Conservation (phyloP, 2,113 vertebrate species). For the Alaudala cheleensis region DNA sequence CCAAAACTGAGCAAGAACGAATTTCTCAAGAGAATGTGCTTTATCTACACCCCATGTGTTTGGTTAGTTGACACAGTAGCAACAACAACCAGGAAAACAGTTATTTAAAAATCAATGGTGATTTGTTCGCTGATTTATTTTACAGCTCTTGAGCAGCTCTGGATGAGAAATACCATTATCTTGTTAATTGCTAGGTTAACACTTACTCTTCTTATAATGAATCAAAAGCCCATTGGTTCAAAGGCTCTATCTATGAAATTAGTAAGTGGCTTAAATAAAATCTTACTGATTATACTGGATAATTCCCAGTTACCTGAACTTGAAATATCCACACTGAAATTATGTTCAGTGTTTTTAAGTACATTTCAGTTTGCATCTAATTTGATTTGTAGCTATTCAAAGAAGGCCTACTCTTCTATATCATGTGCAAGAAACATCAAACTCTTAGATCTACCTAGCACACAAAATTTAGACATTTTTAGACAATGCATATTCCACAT, state of each 20-base stretch:
- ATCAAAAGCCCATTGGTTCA: background rate
- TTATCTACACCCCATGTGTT: background rate
- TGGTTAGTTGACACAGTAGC: background rate
- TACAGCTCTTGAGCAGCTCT: background rate
- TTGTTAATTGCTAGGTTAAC: conserved; percentile 41
- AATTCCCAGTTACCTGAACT: conserved; percentile 1
- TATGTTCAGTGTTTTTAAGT: background rate
- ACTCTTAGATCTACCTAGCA: background rate
- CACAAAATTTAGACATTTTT: background rate
- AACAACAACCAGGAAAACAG: conserved; percentile 1
- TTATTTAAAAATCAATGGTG: background rate
- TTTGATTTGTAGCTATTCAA: background rate
- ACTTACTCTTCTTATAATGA: conserved; percentile 12
- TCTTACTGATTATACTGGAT: background rate
- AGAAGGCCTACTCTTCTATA: background rate
- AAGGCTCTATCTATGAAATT: conserved; percentile 4
- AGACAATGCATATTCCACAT: background rate
- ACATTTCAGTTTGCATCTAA: background rate
- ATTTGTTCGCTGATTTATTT: conserved; percentile 13
- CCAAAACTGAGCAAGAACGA: background rate
- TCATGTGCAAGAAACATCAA: background rate
- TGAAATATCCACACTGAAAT: conserved; percentile 4
- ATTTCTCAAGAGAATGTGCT: background rate
- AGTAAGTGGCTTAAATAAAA: conserved; percentile 48
- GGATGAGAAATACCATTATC: conserved; percentile 7